phyloP scores from a whole-genome alignment of 2,113 vertebrate genomes.

The Ptilonorhynchus violaceus region DNA sequence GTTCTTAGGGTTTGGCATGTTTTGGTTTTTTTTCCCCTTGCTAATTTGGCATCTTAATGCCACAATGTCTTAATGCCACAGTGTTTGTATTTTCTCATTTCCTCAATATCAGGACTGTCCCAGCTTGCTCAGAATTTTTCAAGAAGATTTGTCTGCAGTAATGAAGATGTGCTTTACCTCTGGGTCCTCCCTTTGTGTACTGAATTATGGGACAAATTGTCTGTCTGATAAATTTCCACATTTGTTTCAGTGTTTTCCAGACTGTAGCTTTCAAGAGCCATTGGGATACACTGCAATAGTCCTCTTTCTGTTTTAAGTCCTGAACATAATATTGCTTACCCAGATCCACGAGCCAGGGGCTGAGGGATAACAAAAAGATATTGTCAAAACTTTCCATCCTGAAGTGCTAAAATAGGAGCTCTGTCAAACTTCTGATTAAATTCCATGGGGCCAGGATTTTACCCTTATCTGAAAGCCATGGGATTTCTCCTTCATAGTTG shows the following conservation, averaged over 20 bases:
- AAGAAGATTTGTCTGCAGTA: not conserved
- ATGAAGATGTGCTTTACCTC: not conserved
- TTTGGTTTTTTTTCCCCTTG: not conserved
- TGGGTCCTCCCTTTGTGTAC: not conserved
- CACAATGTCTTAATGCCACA: not conserved
- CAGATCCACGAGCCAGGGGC: accelerated
- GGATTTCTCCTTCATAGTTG: not conserved
- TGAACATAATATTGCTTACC: not conserved
- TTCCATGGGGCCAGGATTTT: not conserved
- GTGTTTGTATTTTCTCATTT: not conserved
- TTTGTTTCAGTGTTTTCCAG: not conserved
- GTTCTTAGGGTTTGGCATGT: not conserved
- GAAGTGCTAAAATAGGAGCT: not conserved
- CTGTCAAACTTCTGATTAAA: not conserved
- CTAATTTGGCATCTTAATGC: not conserved
- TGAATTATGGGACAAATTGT: not conserved
- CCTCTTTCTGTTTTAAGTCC: not conserved
- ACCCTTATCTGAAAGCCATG: not conserved
- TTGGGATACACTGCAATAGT: not conserved
- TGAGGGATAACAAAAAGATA: not conserved
- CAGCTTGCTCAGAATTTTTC: not conserved
- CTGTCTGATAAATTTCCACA: not conserved
- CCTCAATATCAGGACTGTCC: not conserved
- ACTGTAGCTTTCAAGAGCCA: not conserved
- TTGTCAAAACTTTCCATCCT: not conserved